A percentile compares a stretch with the other conserved stretches of the same genome.
These are phyloP conservation scores for Collichthys lucidus DNA, from an alignment of 2,113 vertebrate species.

Conservation along the genomic window DNA sequence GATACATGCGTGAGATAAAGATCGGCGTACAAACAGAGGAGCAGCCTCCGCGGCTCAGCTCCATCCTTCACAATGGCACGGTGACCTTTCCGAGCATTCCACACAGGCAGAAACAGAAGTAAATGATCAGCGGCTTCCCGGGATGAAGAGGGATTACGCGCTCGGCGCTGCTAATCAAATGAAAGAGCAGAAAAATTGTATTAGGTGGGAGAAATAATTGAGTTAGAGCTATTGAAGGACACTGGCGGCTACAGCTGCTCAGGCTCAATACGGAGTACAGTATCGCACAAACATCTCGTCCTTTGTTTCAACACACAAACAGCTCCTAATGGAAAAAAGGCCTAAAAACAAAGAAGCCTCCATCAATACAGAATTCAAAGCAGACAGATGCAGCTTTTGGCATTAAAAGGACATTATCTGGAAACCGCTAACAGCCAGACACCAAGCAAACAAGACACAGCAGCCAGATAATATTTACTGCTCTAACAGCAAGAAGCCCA, in stretches of 20 bases:
- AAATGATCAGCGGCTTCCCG: conserved; percentile 42
- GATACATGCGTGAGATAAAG: conserved; percentile 26
- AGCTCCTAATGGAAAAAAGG: neutral
- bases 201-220: conserved; percentile 71
- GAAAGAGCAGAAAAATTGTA: conserved; percentile 70
- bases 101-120: conserved; percentile 18
- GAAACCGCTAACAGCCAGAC: no score
- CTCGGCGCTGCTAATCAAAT: conserved; percentile 71
- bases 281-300: conserved; percentile 7
- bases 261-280: conserved; percentile 10
- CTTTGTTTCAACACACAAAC: conserved; percentile 3
- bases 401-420: neutral
- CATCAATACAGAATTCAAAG: neutral
- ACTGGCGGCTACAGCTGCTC: conserved; percentile 35
- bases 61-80: conserved; percentile 62
- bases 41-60: conserved; percentile 24
- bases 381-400: neutral
- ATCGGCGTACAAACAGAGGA: conserved; percentile 37
- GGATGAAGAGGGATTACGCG: conserved; percentile 74
- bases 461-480: no score
- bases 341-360: neutral
- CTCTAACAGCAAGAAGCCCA: no score
- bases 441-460: no score
- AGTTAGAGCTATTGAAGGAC: conserved; percentile 68
- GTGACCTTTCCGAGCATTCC: conserved; percentile 67